Evolutionary conservation across 2,113 vertebrate species (phyloP), one percentile per base, ranked within the genome.

Genomic region (Poeciliopsis turrubarensis): DNA sequence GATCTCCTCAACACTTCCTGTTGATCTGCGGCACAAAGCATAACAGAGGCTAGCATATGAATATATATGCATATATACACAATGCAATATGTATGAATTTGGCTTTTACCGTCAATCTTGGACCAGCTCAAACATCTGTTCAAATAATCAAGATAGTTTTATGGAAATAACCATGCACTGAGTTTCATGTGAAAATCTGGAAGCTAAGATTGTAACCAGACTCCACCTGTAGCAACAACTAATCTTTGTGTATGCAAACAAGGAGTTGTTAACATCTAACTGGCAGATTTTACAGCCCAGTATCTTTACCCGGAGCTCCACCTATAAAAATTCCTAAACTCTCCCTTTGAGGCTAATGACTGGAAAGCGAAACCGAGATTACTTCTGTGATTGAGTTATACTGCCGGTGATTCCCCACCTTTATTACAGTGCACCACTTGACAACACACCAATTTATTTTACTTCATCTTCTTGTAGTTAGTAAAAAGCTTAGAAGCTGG

Each of bases 1-100:
- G 19, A 22, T 37, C 12, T 82, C 31, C 27, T 6, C 65, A 88
- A 72, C 10, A 88, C 82, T 26, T 19, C 57, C 54, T 84, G 69
- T 37, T 91, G 86, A 69, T 57, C 88, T 88, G 13, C 32, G 30
- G 65, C 11, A 67, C 30, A 47, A 47, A 30, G 32, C 27, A 34
- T 12, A 17, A n/a, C 8, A 5, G 26, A 1, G 17, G 14, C 10
- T 37, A 9, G 22, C 12, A 41, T 41, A 13, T 41, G 13, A 4
- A 41, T 41, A 41, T 41, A 41, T 5, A 41, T 41, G 4, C 12
- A 41, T 15, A 15, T 15, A 41, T 15, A 41, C 14, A 41, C 4
- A 41, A 14, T 41, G 3, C 4, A 15, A 41, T 15, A 41, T 41
- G 3, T 37, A 2, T 2, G 34, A 11, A 37, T 22, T 8, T 22